Evolutionary conservation across 1,140 invertebrate genomes (phyloP).

Genomic region (Sitobion miscanthi): DNA sequence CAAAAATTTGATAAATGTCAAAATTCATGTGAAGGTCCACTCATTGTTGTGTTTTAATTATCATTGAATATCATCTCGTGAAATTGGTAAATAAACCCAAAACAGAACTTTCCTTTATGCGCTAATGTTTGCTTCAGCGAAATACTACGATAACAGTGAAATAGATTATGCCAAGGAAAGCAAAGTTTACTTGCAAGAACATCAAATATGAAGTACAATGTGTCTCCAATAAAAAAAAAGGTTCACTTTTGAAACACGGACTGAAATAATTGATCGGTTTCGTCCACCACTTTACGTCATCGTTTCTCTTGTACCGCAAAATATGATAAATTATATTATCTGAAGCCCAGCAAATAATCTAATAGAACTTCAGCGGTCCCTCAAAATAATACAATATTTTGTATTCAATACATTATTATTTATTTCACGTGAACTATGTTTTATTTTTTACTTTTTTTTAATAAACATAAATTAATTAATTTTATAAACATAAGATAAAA

Average conservation of each 20-base stretch:
- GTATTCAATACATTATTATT: background rate
- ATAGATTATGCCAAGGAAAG: background rate
- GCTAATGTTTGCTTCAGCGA: background rate
- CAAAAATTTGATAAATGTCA: background rate
- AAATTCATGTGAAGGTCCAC: background rate
- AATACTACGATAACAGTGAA: background rate
- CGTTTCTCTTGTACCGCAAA: background rate
- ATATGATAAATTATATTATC: slow-evolving; percentile 27
- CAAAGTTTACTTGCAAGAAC: background rate
- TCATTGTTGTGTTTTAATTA: slow-evolving; percentile 5
- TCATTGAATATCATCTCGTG: background rate
- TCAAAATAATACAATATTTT: background rate
- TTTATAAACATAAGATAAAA: background rate
- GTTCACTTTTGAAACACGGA: slow-evolving; percentile 12
- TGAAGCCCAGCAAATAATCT: background rate
- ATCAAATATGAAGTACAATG: background rate
- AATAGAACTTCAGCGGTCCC: background rate
- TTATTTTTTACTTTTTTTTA: background rate
- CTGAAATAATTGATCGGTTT: slow-evolving; percentile 28
- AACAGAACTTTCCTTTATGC: background rate
- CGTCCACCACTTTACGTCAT: slow-evolving; percentile 26
- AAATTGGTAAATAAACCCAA: background rate
- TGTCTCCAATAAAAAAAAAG: slow-evolving; percentile 20
- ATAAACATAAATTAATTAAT: background rate
- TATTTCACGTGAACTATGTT: background rate